phyloP scores from a whole-genome alignment of 2,888 invertebrate genomes.

The Lasioglossum marginatum region DNA sequence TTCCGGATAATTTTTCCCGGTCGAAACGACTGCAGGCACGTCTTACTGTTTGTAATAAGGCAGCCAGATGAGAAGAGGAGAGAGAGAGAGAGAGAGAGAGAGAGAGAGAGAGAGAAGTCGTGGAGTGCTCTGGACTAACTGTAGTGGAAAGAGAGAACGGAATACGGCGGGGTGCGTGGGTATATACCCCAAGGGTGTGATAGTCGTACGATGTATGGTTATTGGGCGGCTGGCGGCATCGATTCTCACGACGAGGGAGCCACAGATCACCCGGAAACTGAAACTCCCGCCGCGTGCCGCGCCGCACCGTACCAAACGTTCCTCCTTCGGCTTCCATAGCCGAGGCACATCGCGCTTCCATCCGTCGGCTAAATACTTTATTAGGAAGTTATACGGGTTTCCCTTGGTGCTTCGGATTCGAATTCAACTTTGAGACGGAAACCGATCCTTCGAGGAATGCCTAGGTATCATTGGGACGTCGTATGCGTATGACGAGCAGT shows the following conservation, averaged over 20 bases:
- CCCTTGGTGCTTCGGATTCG: slow-evolving; percentile 63
- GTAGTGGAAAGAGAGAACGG: slow-evolving; percentile 38
- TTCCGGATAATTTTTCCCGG: slow-evolving; percentile 59
- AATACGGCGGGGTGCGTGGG: slow-evolving; percentile 45
- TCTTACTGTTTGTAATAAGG: slow-evolving; percentile 78
- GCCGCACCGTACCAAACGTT: slow-evolving; percentile 56
- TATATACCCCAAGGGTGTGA: slow-evolving; percentile 81
- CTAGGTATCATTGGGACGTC: not conserved
- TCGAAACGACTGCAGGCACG: slow-evolving; percentile 38
- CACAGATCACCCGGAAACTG: slow-evolving; percentile 84
- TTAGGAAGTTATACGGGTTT: slow-evolving; percentile 79
- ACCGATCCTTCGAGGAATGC: slow-evolving; percentile 27
- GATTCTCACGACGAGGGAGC: slow-evolving; percentile 84
- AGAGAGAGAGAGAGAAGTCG: slow-evolving; percentile 8
- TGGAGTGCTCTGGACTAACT: slow-evolving; percentile 29
- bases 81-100: not conserved
- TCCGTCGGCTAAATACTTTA: slow-evolving; percentile 80
- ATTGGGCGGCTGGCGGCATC: slow-evolving; percentile 84
- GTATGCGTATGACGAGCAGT: not conserved
- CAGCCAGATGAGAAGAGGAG: slow-evolving; percentile 66
- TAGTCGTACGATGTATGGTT: slow-evolving; percentile 83
- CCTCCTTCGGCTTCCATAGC: slow-evolving; percentile 42
- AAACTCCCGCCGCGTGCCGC: slow-evolving; percentile 76
- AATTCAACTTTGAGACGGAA: slow-evolving; percentile 51
- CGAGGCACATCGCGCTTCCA: slow-evolving; percentile 54